Evolutionary conservation across 2,797 vertebrate species (phyloP).

Genomic region (Pitangus sulphuratus): DNA sequence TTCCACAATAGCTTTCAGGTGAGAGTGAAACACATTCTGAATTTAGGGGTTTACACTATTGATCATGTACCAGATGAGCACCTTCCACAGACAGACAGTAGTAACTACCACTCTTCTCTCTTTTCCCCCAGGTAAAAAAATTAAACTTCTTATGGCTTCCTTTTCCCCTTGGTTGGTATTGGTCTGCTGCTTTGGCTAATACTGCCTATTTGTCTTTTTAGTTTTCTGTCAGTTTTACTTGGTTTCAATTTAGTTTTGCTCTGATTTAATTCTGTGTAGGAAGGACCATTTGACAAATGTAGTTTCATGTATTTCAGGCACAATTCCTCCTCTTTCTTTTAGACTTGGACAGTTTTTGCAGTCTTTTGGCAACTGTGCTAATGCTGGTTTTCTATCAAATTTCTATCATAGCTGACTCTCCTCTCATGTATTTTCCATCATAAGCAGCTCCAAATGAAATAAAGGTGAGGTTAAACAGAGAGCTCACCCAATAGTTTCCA

Average conservation of each 20-base stretch:
- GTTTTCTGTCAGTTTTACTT: not conserved
- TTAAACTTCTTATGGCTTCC: not conserved
- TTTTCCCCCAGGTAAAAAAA: not conserved
- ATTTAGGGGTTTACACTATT: not conserved
- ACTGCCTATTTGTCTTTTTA: not conserved
- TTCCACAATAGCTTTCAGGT: not conserved
- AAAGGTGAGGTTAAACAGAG: not conserved
- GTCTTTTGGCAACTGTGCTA: not conserved
- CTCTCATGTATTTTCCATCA: not conserved
- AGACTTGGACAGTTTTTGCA: not conserved
- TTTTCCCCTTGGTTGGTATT: not conserved
- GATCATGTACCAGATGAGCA: not conserved
- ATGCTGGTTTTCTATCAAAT: not conserved
- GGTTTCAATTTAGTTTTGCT: not conserved
- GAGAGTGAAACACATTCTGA: not conserved
- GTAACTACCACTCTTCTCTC: not conserved
- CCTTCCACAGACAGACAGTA: not conserved
- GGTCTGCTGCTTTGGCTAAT: not conserved
- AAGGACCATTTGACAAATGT: not conserved
- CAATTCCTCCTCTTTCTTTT: not conserved
- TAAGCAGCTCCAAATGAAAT: not conserved
- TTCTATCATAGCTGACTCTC: not conserved
- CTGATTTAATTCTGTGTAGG: not conserved
- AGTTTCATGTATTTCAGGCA: not conserved
- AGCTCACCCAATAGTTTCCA: not conserved